These are phyloP conservation scores for Pelusios castaneus DNA, from an alignment of 2,113 vertebrate species.

Conservation along the genomic window DNA sequence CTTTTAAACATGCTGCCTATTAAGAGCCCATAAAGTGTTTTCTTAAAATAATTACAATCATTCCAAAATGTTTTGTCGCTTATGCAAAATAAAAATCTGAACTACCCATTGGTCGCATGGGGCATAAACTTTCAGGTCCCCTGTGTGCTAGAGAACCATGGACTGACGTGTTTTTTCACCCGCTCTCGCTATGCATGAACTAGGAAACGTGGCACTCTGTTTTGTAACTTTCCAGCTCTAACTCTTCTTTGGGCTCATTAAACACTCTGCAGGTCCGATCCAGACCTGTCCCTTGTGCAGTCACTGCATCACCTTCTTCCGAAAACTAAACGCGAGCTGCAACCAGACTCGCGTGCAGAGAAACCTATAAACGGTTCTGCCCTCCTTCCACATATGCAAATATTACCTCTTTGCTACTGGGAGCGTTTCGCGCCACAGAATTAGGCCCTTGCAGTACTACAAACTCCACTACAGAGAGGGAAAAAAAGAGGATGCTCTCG, in stretches of 20 bases:
- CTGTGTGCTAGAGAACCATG: neutral
- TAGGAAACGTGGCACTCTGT: neutral
- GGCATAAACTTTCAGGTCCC: neutral
- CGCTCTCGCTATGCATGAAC: neutral
- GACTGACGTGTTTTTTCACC: neutral
- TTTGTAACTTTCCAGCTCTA: neutral
- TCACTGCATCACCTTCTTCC: neutral
- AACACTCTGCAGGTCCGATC: neutral
- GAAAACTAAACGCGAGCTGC: neutral
- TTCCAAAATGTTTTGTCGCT: neutral
- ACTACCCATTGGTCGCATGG: neutral
- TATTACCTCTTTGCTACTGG: neutral
- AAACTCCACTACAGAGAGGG: fast-evolving
- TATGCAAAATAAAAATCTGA: neutral
- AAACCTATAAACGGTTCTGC: neutral
- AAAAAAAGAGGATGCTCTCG: fast-evolving
- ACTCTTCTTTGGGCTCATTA: neutral
- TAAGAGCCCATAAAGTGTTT: neutral
- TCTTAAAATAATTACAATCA: neutral
- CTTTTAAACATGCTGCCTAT: too few relatives aligned
- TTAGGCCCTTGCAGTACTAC: constrained; percentile 61
- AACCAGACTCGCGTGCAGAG: neutral
- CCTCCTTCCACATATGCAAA: neutral
- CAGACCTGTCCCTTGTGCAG: neutral
- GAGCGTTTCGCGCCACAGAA: constrained; percentile 65